Evolutionary conservation across 2,113 vertebrate species (phyloP).

Genomic region (Cryptotis parvus): DNA sequence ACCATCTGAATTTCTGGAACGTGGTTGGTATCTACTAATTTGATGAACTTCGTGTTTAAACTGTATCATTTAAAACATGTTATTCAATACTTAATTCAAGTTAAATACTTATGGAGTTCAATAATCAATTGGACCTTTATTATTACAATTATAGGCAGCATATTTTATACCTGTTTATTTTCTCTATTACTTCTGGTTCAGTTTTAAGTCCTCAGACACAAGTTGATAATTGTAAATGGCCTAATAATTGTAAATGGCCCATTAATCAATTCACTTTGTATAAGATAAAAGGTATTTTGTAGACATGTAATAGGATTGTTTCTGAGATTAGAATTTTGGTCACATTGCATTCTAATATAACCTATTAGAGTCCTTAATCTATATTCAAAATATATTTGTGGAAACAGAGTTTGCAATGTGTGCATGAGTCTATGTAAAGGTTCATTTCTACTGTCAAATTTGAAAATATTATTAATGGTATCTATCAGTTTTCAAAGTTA

Average conservation of each 20-base stretch:
- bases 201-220: not conserved
- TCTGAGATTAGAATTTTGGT: constrained; percentile 3
- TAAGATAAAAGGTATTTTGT: not conserved
- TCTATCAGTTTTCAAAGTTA: constrained; percentile 39
- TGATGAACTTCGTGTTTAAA: too few relatives aligned
- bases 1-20: too few relatives aligned
- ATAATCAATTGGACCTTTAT: not conserved
- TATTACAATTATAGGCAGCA: not conserved
- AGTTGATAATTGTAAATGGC: not conserved
- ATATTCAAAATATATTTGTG: not conserved
- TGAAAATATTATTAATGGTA: constrained; percentile 33
- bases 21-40: too few relatives aligned
- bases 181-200: not conserved
- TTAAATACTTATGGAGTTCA: not conserved
- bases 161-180: constrained; percentile 5
- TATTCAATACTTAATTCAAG: constrained; percentile 31
- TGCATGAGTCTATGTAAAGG: not conserved
- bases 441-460: not conserved
- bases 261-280: not conserved
- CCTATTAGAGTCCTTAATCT: not conserved
- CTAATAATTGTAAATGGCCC: not conserved
- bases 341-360: not conserved
- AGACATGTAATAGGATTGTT: not conserved
- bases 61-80: too few relatives aligned
- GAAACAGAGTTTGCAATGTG: not conserved